These are phyloP conservation scores for Gallinago solitaria DNA, from an alignment of 2,797 vertebrate genomes.

Conservation along the genomic window DNA sequence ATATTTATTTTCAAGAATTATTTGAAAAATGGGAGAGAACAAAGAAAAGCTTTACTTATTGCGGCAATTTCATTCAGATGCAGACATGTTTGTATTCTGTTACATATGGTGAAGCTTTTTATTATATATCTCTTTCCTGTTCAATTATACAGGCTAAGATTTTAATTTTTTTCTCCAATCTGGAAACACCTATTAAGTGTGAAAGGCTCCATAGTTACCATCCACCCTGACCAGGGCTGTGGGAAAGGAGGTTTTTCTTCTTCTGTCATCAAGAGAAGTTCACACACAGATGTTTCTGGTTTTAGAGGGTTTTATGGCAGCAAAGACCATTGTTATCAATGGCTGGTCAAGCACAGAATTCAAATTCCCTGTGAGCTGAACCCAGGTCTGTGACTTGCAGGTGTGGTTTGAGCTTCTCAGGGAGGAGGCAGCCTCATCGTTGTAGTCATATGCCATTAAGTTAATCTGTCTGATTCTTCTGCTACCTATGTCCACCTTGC, in stretches of 20 bases:
- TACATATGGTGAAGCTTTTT: not conserved
- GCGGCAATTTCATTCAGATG: not conserved
- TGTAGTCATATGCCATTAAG: not conserved
- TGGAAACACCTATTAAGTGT: not conserved
- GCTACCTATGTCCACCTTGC: rapidly evolving
- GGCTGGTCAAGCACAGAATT: conserved; percentile 36
- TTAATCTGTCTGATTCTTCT: not conserved
- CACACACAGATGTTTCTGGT: not conserved
- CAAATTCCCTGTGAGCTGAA: not conserved
- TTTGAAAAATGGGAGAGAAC: not conserved
- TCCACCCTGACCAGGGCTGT: not conserved
- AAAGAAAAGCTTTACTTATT: not conserved
- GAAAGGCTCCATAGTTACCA: not conserved
- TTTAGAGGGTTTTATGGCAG: not conserved
- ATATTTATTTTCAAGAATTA: conserved; percentile 7
- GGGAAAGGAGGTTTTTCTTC: not conserved
- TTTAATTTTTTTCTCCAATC: not conserved
- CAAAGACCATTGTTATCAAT: not conserved
- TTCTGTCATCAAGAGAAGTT: not conserved
- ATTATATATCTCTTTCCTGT: not conserved
- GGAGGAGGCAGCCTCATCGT: not conserved
- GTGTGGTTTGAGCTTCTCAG: not conserved
- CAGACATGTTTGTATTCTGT: not conserved
- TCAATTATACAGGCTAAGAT: not conserved
- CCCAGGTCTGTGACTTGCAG: not conserved